Evolutionary conservation across 2,888 invertebrate species (phyloP).

Genomic region (Euplexia lucipara): DNA sequence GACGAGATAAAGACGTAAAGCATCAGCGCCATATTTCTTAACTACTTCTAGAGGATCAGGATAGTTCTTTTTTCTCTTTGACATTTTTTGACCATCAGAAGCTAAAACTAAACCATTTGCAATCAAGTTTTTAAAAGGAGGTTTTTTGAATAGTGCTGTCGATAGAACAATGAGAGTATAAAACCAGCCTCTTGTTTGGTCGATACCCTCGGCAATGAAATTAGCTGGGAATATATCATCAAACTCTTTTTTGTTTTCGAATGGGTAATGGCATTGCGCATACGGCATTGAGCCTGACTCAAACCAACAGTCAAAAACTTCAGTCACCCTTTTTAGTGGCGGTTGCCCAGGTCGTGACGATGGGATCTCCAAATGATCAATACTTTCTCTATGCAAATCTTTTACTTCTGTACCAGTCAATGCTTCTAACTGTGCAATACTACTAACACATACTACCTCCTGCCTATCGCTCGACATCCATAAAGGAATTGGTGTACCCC

Average conservation of each 20-base stretch:
- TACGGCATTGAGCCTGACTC: conserved; percentile 99
- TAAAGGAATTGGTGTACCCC: conserved; percentile 99
- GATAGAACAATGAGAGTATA: conserved; percentile 99
- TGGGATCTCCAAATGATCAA: conserved; percentile 98
- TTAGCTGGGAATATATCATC: conserved; percentile 98
- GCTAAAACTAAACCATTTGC: conserved; percentile 99
- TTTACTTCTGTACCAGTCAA: conserved; percentile 95
- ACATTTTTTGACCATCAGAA: conserved; percentile 99
- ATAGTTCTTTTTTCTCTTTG: conserved; percentile 99
- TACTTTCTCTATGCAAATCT: conserved; percentile 98
- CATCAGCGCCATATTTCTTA: conserved; percentile 98
- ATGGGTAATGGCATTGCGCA: conserved; percentile 98
- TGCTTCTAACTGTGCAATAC: conserved; percentile 96
- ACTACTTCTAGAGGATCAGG: conserved; percentile 98
- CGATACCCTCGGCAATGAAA: conserved; percentile 99
- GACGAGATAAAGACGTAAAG: conserved; percentile 98
- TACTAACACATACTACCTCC: conserved; percentile 98
- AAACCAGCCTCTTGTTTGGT: conserved; percentile 99
- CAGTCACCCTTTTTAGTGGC: conserved; percentile 95
- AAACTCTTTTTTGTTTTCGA: conserved; percentile 97
- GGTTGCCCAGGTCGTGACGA: conserved; percentile 96
- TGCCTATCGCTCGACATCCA: conserved; percentile 98
- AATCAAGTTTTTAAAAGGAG: conserved; percentile 99
- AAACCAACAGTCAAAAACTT: conserved; percentile 99
- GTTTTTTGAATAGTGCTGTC: conserved; percentile 98